Conservation (phyloP, 1,140 invertebrate genomes). For the Tribolium castaneum region DNA sequence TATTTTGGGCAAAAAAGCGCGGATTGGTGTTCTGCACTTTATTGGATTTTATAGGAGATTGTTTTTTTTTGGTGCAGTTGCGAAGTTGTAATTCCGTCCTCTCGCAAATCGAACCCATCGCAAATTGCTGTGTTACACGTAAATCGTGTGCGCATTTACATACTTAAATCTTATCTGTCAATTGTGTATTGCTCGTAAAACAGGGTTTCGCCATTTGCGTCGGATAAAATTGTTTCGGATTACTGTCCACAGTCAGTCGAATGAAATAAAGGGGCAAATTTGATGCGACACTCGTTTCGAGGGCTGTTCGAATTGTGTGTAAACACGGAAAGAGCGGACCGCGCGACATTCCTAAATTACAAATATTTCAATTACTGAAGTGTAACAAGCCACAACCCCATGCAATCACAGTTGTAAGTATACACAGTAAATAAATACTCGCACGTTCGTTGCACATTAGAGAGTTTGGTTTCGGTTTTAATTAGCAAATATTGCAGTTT, state of each 20-base stretch:
- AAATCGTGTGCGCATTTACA: slow-evolving; percentile 21
- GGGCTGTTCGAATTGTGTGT: neutral
- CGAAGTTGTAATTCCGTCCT: neutral
- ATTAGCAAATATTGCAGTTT: too few relatives aligned
- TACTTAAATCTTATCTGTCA: slow-evolving; percentile 31
- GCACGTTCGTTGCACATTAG: too few relatives aligned
- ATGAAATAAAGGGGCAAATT: slow-evolving; percentile 9
- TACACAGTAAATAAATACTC: too few relatives aligned
- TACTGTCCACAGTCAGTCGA: slow-evolving; percentile 1
- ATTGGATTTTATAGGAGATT: slow-evolving; percentile 31
- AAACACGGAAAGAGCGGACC: neutral
- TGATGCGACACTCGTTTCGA: neutral
- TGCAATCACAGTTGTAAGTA: too few relatives aligned
- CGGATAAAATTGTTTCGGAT: slow-evolving; percentile 21
- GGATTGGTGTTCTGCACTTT: slow-evolving; percentile 32
- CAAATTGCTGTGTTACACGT: slow-evolving; percentile 20
- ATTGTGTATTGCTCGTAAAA: slow-evolving; percentile 23
- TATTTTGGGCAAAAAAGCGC: slow-evolving; percentile 35
- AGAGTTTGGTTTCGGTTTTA: too few relatives aligned
- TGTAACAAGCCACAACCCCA: too few relatives aligned
- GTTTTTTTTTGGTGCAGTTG: slow-evolving; percentile 19
- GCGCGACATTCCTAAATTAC: neutral
- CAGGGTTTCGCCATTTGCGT: slow-evolving; percentile 8
- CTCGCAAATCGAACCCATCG: neutral
- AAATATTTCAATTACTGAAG: neutral